phyloP scores from a whole-genome alignment of 2,888 invertebrate genomes.

The Pegoplata infirma region DNA sequence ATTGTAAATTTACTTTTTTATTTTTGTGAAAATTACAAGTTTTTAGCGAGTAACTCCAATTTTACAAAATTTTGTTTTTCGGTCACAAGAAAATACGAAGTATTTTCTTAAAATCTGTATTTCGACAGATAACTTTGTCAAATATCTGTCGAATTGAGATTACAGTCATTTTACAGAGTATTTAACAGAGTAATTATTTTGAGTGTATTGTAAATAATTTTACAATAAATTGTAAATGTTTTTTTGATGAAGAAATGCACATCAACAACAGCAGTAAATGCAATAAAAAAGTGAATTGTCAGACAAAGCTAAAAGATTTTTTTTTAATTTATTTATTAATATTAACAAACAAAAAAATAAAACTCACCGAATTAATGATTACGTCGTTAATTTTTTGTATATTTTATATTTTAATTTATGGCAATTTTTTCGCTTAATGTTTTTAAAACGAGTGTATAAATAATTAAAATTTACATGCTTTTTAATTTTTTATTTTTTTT shows the following conservation, averaged over 20 bases:
- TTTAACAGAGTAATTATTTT: no score
- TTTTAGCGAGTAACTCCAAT: no score
- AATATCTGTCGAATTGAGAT: no score
- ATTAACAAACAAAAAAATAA: neutral
- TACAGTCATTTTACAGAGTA: no score
- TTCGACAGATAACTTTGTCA: no score
- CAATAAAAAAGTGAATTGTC: conserved; percentile 15
- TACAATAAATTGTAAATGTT: neutral
- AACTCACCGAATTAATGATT: conserved; percentile 12
- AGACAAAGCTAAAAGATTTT: neutral
- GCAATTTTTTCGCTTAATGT: neutral
- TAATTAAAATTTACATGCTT: conserved; percentile 18
- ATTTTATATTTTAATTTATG: neutral
- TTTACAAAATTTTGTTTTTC: no score
- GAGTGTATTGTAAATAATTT: neutral
- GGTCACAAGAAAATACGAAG: no score
- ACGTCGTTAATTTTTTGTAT: neutral
- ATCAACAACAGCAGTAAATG: neutral
- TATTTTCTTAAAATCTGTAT: no score
- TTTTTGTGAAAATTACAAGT: no score
- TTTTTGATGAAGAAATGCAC: neutral
- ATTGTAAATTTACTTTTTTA: no score
- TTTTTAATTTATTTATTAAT: conserved; percentile 16
- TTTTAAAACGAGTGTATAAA: neutral
- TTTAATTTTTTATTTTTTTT: neutral